Base-by-base conservation (phyloP, 30 jellyfish, hydroid and myxozoan species). In the Haliclystus octoradiatus region DNA sequence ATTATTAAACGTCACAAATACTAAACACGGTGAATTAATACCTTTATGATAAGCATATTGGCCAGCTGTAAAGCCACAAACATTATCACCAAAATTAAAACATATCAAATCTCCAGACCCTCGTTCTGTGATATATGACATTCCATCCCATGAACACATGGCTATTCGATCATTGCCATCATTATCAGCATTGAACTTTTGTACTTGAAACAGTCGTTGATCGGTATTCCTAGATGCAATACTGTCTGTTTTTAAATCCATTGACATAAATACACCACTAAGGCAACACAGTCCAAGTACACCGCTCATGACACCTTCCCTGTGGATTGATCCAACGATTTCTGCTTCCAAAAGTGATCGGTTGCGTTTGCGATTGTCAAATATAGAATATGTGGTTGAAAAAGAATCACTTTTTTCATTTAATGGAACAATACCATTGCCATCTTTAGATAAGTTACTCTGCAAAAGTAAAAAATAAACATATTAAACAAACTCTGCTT, bases 31-130 rank as follows among this genome's bases (percentile, higher is more conserved):
- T 7, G 65, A 65, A 52, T 92, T 74, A 34, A 13, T 47, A 3
- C 34, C 50, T 13, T 80, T 12, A 14, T 88, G 85, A 1, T 68
- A 26, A n/a, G 83, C 89, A 73, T 77, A 88, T 46, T 35, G 28
- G 9, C 97, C 97, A 26, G 97, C 97, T 23, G 71, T 49, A 74
- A 88, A 88, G 13, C 93, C 97, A 51, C 95, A 92, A 50, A 88
- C 81, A 34, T 81, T 73, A 27, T 76, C 94, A 62, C 87, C 92
- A 62, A 80, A 81, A 28, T 83, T 68, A 66, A 64, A 88, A 40
- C 89, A 47, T 3, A 82, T 75, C 2, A 72, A 34, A 19, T 88
- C 82, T 26, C 84, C 74, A 53, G 63, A 47, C n/a, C n/a, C n/a
- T 35, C 62, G 65, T 66, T 80, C 91, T 13, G 81, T 57, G 63